Conservation (phyloP, 2,888 invertebrate species). For the Biston betularia region DNA sequence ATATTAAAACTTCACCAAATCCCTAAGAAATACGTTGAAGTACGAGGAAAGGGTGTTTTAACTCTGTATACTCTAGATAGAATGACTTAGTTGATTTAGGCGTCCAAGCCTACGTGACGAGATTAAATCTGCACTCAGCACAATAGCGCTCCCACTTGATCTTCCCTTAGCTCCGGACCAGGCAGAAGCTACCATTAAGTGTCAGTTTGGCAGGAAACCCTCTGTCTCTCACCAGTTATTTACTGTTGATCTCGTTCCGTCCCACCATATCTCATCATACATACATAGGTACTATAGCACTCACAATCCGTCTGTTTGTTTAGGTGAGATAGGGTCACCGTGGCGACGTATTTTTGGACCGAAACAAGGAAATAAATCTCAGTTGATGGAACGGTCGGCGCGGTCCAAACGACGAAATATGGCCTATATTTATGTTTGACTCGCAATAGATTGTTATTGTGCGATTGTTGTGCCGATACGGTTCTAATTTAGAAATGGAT, state of each 20-base stretch:
- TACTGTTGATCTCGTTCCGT: conserved; percentile 79
- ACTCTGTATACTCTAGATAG: conserved; percentile 24
- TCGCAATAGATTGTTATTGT: conserved; percentile 50
- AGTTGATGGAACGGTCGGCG: conserved; percentile 45
- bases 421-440: conserved; percentile 48
- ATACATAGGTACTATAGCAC: conserved; percentile 26
- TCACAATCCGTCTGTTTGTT: conserved; percentile 51
- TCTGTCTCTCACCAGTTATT: conserved; percentile 77
- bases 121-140: conserved; percentile 27
- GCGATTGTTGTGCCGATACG: conserved; percentile 48
- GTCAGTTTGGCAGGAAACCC: conserved; percentile 78
- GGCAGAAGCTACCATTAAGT: conserved; percentile 63
- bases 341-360: conserved; percentile 47
- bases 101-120: conserved; percentile 30
- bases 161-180: conserved; percentile 45
- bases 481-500: conserved; percentile 49
- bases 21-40: background rate
- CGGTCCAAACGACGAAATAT: conserved; percentile 48
- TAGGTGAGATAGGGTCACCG: conserved; percentile 51
- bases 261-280: conserved; percentile 47
- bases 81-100: conserved; percentile 35
- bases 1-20: background rate
- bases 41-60: conserved; percentile 1
- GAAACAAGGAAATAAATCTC: conserved; percentile 48
- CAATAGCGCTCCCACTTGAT: conserved; percentile 30